These are phyloP conservation scores for Umimayanthus kanabou DNA, from an alignment of 92 coral and sea anemone species.

Conservation along the genomic window DNA sequence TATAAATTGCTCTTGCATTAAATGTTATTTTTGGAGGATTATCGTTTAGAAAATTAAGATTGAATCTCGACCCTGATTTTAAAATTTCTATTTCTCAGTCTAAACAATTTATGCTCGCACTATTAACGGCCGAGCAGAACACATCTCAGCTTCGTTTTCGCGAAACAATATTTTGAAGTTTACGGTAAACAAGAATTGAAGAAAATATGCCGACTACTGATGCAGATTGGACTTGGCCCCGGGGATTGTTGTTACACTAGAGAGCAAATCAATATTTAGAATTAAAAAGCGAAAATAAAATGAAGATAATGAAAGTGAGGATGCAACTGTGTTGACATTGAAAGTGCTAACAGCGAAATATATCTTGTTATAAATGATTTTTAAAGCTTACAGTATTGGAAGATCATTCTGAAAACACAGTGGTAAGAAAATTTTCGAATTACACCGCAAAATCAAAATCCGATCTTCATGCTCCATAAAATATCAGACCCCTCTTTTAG, in stretches of 20 bases:
- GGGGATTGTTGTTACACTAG: not conserved
- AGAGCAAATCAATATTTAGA: conserved; percentile 18
- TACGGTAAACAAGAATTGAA: not conserved
- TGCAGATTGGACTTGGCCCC: not conserved
- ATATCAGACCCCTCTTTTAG: not conserved
- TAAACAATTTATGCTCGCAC: not conserved
- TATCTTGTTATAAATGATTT: not conserved
- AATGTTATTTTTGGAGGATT: no score
- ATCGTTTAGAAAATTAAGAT: no score
- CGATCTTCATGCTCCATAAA: not conserved
- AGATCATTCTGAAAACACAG: no score
- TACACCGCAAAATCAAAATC: not conserved
- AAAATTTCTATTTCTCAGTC: no score
- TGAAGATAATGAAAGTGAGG: conserved; percentile 16
- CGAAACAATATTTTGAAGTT: not conserved
- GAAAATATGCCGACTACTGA: not conserved
- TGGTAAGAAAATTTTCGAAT: no score
- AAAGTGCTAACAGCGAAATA: not conserved
- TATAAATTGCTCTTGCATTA: no score
- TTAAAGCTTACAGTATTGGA: not conserved
- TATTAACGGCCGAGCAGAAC: no score
- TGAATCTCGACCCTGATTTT: not conserved
- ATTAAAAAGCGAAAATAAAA: conserved; percentile 13
- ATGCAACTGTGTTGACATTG: not conserved
- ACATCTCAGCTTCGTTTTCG: not conserved